Base-by-base conservation (phyloP, 2,113 vertebrate genomes). In the Rattus rattus region DNA sequence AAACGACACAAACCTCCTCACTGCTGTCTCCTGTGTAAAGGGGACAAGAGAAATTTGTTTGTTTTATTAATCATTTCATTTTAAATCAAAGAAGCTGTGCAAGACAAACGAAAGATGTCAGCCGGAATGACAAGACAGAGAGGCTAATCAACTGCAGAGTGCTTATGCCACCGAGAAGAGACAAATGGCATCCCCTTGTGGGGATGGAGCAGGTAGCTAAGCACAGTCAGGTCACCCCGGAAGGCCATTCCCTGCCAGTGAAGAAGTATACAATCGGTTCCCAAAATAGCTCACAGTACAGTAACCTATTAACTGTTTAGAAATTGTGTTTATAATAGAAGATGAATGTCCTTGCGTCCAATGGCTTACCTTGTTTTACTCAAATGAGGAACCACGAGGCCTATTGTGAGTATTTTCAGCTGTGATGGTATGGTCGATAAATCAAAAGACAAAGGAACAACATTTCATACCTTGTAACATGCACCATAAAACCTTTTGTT, bases 1-100 rank as follows among this genome's bases (percentile, higher is more conserved):
- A 63, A 91, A 72, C 94, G 93, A 76, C 19, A 47, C 67, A 59
- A 96, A 90, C 43, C 95, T 97, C 52, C 83, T 86, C 96, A 81
- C 84, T 9, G 19, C 75, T 43, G 49, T 86, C 92, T 91, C 63
- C 88, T 75, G 49, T 94, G 77, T 88, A 97, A 93, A 93, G 69
- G 86, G 73, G 91, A 91, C 6, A 65, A 67, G 54, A 96, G 19
- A 70, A 94, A 49, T 96, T 86, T 96, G 92, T 93, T 98, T 98
- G n/a, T 92, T 98, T 97, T 96, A 97, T 95, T 98, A 97, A 96
- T 98, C 73, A 89, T 69, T 97, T 61, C 3, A 47, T 92, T 98
- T 97, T 91, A 97, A 93, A 96, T 90, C 39, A 75, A 86, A 95
- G 93, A 96, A 95, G 61, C 87, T 52, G 65, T 92, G 88, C 5